Base-by-base conservation (phyloP, 2,113 vertebrate genomes). In the Fregata magnificens region DNA sequence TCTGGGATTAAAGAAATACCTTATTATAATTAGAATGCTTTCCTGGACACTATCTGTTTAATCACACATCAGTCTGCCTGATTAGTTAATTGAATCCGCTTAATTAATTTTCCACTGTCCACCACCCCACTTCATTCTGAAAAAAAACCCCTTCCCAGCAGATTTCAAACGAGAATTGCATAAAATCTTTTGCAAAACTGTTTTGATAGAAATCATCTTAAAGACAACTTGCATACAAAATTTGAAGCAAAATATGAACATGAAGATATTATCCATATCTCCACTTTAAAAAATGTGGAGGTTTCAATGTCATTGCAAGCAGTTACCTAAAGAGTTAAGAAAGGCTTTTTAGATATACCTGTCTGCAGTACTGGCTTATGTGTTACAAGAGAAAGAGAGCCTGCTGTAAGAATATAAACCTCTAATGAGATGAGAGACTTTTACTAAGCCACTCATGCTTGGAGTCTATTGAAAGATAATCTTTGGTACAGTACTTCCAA, bases 381-480 rank as follows among this genome's bases (percentile, higher is more conserved):
- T 56, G 49, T 22, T 65, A n/a, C 32, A 73, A 44, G 24, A 92
- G 45, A 61, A 67, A 55, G 34, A 58, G 45, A 80, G 56, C 8
- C 50, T 73, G 32, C 34, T 86, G 4, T 61, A 92, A 88, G 85
- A 93, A 92, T 81, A 94, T 90, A 93, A 96, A 96, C 76, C 59
- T 81, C 63, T 95, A 94, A 94, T 93, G 93, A 74, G 69, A 92
- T 66, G 80, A 95, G 90, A 79, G 74, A 94, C 79, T 93, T 96
- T 84, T 59, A 50, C 86, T 95, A 93, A 95, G 79, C 76, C 50
- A 77, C 79, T 93, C 82, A 83, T 83, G 63, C 82, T 90, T 90
- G 71, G 67, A 95, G 71, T 50, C 88, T 88, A 81, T 88, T 94
- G 88, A 90, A 93, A 95, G 76, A 93, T 88, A 96, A 88, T 94